A percentile compares a stretch with the other conserved stretches of the same genome.
These are phyloP conservation scores for Pangasius larnaudii DNA, from an alignment of 2,797 vertebrate species.

Conservation along the genomic window DNA sequence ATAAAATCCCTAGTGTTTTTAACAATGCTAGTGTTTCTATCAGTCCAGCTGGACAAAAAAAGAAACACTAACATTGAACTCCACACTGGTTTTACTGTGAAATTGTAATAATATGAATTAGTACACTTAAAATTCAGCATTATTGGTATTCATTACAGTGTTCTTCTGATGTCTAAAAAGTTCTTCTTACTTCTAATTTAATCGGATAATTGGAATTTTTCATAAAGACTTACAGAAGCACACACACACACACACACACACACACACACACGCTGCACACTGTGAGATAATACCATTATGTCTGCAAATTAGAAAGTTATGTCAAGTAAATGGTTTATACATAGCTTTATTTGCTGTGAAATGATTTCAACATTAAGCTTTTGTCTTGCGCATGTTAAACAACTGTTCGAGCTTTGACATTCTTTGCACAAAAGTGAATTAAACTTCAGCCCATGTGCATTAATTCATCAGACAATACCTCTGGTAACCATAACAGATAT, in stretches of 20 bases:
- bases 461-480: not conserved
- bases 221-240: not conserved
- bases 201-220: constrained; percentile 1
- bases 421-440: not conserved
- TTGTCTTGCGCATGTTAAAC: constrained; percentile 1
- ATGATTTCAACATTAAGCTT: constrained; percentile 32
- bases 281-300: constrained; percentile 21
- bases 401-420: not conserved
- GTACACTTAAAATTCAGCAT: not conserved
- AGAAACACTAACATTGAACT: not conserved
- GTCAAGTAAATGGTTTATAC: constrained; percentile 20
- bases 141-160: constrained; percentile 7
- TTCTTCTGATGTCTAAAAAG: constrained; percentile 1
- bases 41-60: not conserved
- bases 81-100: not conserved
- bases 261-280: not conserved
- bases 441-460: not conserved
- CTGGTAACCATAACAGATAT: not conserved
- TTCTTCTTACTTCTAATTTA: not conserved
- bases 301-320: constrained; percentile 24
- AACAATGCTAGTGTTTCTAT: not conserved
- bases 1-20: not conserved
- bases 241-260: not conserved
- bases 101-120: not conserved
- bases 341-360: constrained; percentile 44